A percentile compares a stretch with the other conserved stretches of the same genome.
These are phyloP conservation scores for Natrix natrix DNA, from an alignment of 2,797 vertebrate species.

Conservation along the genomic window DNA sequence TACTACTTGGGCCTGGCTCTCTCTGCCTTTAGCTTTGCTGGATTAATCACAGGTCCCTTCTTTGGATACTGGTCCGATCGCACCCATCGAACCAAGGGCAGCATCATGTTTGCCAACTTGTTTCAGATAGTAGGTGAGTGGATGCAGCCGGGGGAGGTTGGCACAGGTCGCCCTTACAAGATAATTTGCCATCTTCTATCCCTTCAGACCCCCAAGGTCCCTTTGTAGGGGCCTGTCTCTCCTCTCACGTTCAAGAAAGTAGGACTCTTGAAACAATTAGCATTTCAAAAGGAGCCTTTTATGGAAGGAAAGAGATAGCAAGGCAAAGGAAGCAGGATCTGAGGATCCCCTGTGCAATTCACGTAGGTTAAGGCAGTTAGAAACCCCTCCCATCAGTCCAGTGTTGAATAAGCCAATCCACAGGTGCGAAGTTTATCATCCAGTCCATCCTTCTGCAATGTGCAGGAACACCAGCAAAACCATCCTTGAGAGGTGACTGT, in stretches of 20 bases:
- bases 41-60: slow-evolving; percentile 77
- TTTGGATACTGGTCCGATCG: slow-evolving; percentile 82
- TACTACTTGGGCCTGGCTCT: slow-evolving; percentile 82
- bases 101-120: slow-evolving; percentile 79
- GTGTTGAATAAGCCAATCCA: too few species aligned
- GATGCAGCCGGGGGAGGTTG: background rate
- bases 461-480: background rate
- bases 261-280: too few species aligned
- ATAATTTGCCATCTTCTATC: background rate
- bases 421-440: background rate
- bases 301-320: too few species aligned
- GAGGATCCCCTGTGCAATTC: too few species aligned
- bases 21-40: slow-evolving; percentile 83
- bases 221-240: too few species aligned
- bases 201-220: too few species aligned
- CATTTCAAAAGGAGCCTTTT: too few species aligned
- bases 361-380: too few species aligned
- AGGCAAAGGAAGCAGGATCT: too few species aligned
- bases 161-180: background rate
- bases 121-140: slow-evolving; percentile 82
- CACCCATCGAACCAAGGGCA: slow-evolving; percentile 75
- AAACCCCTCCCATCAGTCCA: too few species aligned
- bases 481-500: background rate
- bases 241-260: too few species aligned
- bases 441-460: background rate